phyloP scores from a whole-genome alignment of 2,797 vertebrate species.

The Cygnus olor region DNA sequence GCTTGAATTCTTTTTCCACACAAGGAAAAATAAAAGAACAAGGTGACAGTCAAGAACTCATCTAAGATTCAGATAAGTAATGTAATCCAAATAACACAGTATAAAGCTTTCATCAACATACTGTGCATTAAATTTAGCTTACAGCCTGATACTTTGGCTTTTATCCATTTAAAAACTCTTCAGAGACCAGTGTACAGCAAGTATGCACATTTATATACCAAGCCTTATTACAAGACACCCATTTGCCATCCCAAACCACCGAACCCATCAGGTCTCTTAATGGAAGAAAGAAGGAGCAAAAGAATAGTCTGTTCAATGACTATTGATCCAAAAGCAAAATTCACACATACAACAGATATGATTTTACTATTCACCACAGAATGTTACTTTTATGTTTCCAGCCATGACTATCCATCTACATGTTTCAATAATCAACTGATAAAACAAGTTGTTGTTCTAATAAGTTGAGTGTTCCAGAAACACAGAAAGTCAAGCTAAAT shows the following conservation, averaged over 20 bases:
- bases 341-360: background rate
- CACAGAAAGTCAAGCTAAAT: background rate
- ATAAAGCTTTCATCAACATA: background rate
- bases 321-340: background rate
- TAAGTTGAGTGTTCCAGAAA: background rate
- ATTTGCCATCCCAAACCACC: background rate
- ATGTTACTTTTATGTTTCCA: background rate
- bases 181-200: background rate
- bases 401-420: background rate
- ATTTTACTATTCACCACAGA: background rate
- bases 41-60: background rate
- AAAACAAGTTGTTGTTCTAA: background rate
- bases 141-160: background rate
- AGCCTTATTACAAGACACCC: background rate
- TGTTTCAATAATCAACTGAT: background rate
- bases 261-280: background rate
- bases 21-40: background rate
- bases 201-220: background rate
- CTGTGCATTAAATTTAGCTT: background rate
- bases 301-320: background rate
- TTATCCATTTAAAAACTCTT: background rate
- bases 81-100: background rate
- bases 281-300: background rate
- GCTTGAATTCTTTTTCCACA: background rate
- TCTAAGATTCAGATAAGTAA: background rate